Percentiles rank a stretch among this genome's conserved stretches.
Evolutionary conservation across 1,140 invertebrate species (phyloP).

Genomic region (Drosophila subobscura): DNA sequence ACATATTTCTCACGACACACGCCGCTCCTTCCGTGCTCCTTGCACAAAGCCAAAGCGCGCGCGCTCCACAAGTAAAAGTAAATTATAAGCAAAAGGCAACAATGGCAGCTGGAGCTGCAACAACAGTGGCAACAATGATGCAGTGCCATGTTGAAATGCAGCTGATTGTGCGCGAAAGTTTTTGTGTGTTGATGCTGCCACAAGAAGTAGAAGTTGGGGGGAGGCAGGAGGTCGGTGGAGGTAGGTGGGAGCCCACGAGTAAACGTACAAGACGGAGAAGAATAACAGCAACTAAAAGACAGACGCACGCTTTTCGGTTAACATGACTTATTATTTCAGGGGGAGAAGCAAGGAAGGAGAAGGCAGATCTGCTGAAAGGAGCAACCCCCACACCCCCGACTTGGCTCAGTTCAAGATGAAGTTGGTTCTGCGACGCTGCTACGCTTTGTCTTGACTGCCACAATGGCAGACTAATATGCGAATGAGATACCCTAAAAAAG

Average conservation of each 20-base stretch:
- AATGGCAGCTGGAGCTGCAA: slow-evolving; percentile 49
- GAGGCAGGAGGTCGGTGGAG: neutral
- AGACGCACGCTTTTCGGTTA: slow-evolving; percentile 73
- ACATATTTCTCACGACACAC: slow-evolving; percentile 71
- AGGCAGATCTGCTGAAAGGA: neutral
- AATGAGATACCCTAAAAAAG: slow-evolving; percentile 21
- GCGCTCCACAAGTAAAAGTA: slow-evolving; percentile 70
- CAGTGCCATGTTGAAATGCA: slow-evolving; percentile 77
- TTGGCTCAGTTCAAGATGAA: slow-evolving; percentile 61
- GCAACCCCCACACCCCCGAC: slow-evolving; percentile 5
- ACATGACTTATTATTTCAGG: slow-evolving; percentile 75
- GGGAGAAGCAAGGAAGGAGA: slow-evolving; percentile 23
- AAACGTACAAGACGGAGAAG: slow-evolving; percentile 14
- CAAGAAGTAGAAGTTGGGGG: neutral
- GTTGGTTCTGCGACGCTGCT: slow-evolving; percentile 12
- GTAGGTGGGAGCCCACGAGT: slow-evolving; percentile 11
- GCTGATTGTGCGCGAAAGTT: slow-evolving; percentile 80
- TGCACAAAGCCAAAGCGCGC: slow-evolving; percentile 62
- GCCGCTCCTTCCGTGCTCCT: slow-evolving; percentile 17
- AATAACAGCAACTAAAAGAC: slow-evolving; percentile 50
- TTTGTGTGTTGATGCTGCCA: slow-evolving; percentile 49
- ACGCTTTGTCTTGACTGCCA: slow-evolving; percentile 28
- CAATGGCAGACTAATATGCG: slow-evolving; percentile 31
- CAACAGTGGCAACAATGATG: slow-evolving; percentile 66
- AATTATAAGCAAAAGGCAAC: slow-evolving; percentile 79